These are phyloP conservation scores for Lasioglossum morio DNA, from an alignment of 2,888 invertebrate species.

Conservation along the genomic window DNA sequence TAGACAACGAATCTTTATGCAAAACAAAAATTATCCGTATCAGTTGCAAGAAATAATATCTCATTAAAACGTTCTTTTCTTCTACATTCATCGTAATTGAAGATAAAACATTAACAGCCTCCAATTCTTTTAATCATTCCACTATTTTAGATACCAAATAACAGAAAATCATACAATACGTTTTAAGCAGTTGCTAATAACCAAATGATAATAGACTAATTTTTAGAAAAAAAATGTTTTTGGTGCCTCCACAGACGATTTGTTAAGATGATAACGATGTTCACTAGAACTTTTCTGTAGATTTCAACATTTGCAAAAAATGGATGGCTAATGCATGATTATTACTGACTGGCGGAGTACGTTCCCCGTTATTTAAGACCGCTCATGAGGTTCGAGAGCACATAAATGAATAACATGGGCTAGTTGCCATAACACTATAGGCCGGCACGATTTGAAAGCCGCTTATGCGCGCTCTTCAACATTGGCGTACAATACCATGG, in stretches of 20 bases:
- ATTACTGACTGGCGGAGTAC: constrained; percentile 22
- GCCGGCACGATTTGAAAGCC: constrained; percentile 68
- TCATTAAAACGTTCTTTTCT: not conserved
- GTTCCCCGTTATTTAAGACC: constrained; percentile 64
- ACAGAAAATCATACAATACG: no score
- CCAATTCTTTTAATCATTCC: not conserved
- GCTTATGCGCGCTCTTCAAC: constrained; percentile 73
- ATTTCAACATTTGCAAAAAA: not conserved
- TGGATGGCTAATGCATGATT: constrained; percentile 8
- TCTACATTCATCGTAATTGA: not conserved
- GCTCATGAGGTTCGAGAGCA: constrained; percentile 52
- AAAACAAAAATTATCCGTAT: not conserved
- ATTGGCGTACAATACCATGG: constrained; percentile 70
- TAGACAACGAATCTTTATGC: not conserved
- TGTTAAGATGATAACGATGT: no score
- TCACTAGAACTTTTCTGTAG: no score
- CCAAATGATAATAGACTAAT: no score
- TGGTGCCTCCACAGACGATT: no score
- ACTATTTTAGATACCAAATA: not conserved
- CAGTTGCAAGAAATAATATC: not conserved
- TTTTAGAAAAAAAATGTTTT: no score
- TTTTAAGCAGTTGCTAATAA: no score
- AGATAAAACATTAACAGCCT: not conserved
- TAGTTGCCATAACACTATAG: constrained; percentile 63
- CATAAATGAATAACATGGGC: constrained; percentile 54